These are phyloP conservation scores for Streblospio benedicti DNA, from an alignment of 1,140 invertebrate species.

Conservation along the genomic window DNA sequence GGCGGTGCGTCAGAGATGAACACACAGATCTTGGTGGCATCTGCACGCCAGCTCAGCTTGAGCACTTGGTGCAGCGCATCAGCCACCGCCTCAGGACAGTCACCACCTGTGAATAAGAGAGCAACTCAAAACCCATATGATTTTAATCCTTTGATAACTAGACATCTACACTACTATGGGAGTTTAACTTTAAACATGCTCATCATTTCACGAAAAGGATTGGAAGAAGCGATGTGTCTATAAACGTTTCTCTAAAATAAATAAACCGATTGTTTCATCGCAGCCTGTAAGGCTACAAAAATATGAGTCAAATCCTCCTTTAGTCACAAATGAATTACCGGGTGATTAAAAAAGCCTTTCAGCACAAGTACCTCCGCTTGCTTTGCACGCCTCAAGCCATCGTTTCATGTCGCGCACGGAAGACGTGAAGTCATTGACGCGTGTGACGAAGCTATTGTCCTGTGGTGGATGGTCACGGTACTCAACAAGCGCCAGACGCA, in stretches of 20 bases:
- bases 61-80: constrained; percentile 33
- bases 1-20: constrained; percentile 37
- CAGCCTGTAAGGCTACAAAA: too few species aligned
- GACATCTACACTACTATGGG: too few species aligned
- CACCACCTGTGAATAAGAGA: constrained; percentile 25
- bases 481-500: constrained; percentile 33
- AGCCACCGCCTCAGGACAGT: constrained; percentile 35
- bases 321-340: too few species aligned
- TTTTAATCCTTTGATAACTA: too few species aligned
- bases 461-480: constrained; percentile 38
- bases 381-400: constrained; percentile 27
- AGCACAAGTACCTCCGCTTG: constrained; percentile 25
- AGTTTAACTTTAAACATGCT: too few species aligned
- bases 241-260: too few species aligned
- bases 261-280: too few species aligned
- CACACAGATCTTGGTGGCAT: constrained; percentile 36
- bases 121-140: too few species aligned
- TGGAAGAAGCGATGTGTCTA: too few species aligned
- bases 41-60: constrained; percentile 30
- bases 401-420: constrained; percentile 29
- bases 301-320: too few species aligned
- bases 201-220: too few species aligned
- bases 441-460: constrained; percentile 30
- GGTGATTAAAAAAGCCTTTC: too few species aligned
- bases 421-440: constrained; percentile 33